phyloP scores from a whole-genome alignment of 2,113 vertebrate genomes.

The Choloepus hoffmanni region DNA sequence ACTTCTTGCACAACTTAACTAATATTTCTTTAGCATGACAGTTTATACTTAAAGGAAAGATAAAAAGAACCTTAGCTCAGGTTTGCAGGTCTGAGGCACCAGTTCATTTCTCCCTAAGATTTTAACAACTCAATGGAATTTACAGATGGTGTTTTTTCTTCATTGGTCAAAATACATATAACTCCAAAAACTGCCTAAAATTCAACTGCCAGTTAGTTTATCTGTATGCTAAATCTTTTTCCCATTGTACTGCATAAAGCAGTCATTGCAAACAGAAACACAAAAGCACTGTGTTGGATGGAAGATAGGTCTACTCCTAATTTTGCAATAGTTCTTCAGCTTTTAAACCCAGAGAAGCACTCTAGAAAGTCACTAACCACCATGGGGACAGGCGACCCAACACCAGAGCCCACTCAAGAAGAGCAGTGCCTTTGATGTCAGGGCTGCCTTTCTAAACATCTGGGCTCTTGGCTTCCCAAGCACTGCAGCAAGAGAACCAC shows the following conservation, averaged over 20 bases:
- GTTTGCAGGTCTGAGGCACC: not conserved
- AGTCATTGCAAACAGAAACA: not conserved
- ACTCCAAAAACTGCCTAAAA: not conserved
- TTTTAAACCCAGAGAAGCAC: not conserved
- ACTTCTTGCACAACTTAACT: not conserved
- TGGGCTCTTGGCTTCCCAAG: too few relatives aligned
- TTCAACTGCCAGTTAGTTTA: not conserved
- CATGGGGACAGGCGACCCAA: accelerated
- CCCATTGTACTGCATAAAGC: not conserved
- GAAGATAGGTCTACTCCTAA: not conserved
- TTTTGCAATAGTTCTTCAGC: not conserved
- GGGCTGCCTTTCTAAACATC: not conserved
- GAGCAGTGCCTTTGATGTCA: not conserved
- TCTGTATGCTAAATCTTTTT: accelerated
- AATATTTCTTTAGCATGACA: not conserved
- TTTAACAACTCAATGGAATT: not conserved
- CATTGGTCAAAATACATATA: not conserved
- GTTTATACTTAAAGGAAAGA: not conserved
- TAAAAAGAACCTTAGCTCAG: not conserved
- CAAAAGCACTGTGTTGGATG: accelerated
- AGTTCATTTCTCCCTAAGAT: not conserved
- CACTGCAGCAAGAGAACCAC: not conserved
- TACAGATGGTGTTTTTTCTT: not conserved
- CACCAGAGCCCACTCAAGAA: not conserved
- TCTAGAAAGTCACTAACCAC: not conserved